Evolutionary conservation across 2,797 vertebrate species (phyloP).

Genomic region (Chiloscyllium punctatum): DNA sequence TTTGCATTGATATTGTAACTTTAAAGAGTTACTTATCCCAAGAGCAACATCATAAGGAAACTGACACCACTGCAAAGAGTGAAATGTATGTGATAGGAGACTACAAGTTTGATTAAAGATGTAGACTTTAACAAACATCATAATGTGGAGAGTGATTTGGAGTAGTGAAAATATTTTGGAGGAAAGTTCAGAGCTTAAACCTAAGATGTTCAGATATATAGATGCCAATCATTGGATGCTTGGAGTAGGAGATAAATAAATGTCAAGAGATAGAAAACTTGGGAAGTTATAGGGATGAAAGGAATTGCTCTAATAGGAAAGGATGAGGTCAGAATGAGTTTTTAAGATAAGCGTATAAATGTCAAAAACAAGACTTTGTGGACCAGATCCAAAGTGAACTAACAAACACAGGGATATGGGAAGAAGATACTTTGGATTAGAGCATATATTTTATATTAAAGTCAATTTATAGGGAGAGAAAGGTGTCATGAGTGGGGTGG

Average conservation of each 20-base stretch:
- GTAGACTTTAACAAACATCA: background rate
- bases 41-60: background rate
- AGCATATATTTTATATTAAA: background rate
- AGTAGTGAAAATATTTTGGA: background rate
- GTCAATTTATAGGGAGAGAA: background rate
- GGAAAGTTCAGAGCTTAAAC: background rate
- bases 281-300: no score
- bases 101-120: background rate
- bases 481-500: background rate
- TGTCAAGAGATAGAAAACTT: no score
- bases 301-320: no score
- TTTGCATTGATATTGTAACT: background rate
- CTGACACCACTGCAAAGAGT: background rate
- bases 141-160: background rate
- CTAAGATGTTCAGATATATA: background rate
- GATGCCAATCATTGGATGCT: background rate
- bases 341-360: no score
- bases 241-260: no score
- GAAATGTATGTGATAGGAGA: background rate
- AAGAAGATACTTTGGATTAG: no score
- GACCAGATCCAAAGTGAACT: no score
- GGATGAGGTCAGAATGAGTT: no score
- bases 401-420: no score
- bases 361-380: no score
- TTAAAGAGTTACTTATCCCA: background rate